Evolutionary conservation across 1,140 invertebrate species (phyloP), one percentile per base, ranked within the genome.

Genomic region (Drosophila novamexicana): DNA sequence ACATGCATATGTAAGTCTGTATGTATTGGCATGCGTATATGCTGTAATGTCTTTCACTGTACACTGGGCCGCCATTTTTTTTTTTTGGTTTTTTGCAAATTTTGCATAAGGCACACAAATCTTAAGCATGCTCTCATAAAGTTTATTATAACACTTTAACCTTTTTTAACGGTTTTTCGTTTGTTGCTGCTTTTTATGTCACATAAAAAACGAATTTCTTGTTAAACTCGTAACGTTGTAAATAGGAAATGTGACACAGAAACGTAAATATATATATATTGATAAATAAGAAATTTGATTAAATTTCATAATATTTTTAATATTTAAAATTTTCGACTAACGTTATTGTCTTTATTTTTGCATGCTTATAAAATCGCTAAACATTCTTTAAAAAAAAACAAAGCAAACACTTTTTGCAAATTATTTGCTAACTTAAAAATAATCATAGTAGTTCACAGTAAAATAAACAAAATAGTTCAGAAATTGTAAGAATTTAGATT

Each of bases 1-100:
- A 29, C 22, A 29, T 29, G 2, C 2, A 29, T 5, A 5, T 29
- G 22, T 5, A 29, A 5, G 22, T 29, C 22, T 29, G 22, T 75
- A 47, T 70, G 67, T 65, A 72, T 59, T 34, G n/a, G 47, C 37
- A 58, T 81, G 18, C 50, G 32, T 44, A 8, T 63, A 18, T 52
- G 36, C 42, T 59, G 14, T 18, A 64, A 63, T 77, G 77, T 63
- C 50, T 69, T 63, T 36, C 61, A 68, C 59, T 54, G 57, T 68
- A 74, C 53, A 62, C 69, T 53, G 61, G 50, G 73, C 14, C 80
- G 80, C 84, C 84, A 88, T 54, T 54, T 50, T 50, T 50, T 54
- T 50, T 50, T 50, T 88, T 75, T 75, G 88, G 61, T 75, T 49
- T 49, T 64, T 69, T 58, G 53, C 47, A 47, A 42, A 50, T 52